These are phyloP conservation scores for Trimorus sp. DNA, from an alignment of 2,888 invertebrate species.

Conservation along the genomic window DNA sequence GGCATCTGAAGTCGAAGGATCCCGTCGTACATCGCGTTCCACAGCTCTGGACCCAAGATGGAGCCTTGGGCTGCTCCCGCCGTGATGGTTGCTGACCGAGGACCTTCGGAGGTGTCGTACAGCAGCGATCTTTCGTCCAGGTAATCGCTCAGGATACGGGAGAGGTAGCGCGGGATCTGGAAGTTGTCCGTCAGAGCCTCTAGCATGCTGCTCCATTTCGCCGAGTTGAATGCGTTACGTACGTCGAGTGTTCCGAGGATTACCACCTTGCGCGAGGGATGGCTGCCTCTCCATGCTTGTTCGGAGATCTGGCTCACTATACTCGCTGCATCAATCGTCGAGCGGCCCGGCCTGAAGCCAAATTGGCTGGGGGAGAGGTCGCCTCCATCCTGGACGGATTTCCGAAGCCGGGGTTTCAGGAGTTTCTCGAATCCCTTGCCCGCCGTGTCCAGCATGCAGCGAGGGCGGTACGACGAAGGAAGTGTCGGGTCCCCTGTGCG, in stretches of 20 bases:
- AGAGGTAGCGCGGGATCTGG: conserved; percentile 49
- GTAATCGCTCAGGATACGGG: conserved; percentile 61
- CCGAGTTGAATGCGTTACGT: conserved; percentile 67
- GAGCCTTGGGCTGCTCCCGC: conserved; percentile 29
- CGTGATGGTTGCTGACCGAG: conserved; percentile 18
- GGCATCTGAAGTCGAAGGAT: background rate
- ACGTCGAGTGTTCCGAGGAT: conserved; percentile 46
- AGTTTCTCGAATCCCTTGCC: background rate
- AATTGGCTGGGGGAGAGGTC: conserved; percentile 29
- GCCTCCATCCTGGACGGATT: background rate
- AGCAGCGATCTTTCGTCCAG: conserved; percentile 58
- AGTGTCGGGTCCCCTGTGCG: background rate
- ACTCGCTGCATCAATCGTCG: conserved; percentile 44
- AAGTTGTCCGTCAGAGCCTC: background rate
- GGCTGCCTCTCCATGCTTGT: conserved; percentile 24
- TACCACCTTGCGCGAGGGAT: conserved; percentile 10
- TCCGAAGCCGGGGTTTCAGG: background rate
- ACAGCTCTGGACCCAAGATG: conserved; percentile 45
- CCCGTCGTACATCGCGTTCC: conserved; percentile 25
- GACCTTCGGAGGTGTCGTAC: conserved; percentile 59
- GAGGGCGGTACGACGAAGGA: background rate
- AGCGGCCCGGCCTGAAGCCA: conserved; percentile 35
- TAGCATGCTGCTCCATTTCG: conserved; percentile 41
- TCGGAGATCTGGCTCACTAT: conserved; percentile 30
- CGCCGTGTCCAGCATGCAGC: background rate